Evolutionary conservation across 2,888 invertebrate genomes (phyloP).

Genomic region (Eupithecia subfuscata): DNA sequence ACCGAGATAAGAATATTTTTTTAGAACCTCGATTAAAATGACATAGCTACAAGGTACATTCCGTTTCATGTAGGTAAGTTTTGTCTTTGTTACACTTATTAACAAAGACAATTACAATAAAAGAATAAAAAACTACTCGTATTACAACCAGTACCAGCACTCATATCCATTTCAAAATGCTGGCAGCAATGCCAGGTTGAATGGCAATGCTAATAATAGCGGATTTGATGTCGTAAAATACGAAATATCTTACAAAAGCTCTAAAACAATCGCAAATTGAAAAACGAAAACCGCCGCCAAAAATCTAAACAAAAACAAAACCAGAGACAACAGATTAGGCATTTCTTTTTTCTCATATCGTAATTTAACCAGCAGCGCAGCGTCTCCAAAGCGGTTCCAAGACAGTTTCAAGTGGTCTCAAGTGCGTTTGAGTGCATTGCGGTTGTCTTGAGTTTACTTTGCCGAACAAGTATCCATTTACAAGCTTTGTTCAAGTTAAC

Average conservation of each 20-base stretch:
- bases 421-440: slow-evolving; percentile 28
- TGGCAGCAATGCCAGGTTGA: too few species aligned
- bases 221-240: too few species aligned
- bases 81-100: neutral
- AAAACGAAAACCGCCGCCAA: slow-evolving; percentile 17
- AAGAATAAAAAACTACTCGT: too few species aligned
- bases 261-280: neutral
- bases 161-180: too few species aligned
- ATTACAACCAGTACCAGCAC: too few species aligned
- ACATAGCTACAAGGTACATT: too few species aligned
- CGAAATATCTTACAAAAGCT: neutral
- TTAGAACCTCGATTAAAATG: too few species aligned
- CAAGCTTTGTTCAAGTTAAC: slow-evolving; percentile 7
- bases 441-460: slow-evolving; percentile 8
- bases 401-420: slow-evolving; percentile 29
- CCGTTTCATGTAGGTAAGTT: too few species aligned
- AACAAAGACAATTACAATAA: too few species aligned
- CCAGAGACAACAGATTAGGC: slow-evolving; percentile 22
- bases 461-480: slow-evolving; percentile 14
- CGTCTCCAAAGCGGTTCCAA: slow-evolving; percentile 25
- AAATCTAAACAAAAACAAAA: slow-evolving; percentile 20
- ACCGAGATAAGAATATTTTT: too few species aligned
- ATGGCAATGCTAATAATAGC: too few species aligned
- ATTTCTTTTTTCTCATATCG: slow-evolving; percentile 2
- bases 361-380: slow-evolving; percentile 13